phyloP scores from a whole-genome alignment of 2,888 invertebrate species.

The Drosophila tripunctata region DNA sequence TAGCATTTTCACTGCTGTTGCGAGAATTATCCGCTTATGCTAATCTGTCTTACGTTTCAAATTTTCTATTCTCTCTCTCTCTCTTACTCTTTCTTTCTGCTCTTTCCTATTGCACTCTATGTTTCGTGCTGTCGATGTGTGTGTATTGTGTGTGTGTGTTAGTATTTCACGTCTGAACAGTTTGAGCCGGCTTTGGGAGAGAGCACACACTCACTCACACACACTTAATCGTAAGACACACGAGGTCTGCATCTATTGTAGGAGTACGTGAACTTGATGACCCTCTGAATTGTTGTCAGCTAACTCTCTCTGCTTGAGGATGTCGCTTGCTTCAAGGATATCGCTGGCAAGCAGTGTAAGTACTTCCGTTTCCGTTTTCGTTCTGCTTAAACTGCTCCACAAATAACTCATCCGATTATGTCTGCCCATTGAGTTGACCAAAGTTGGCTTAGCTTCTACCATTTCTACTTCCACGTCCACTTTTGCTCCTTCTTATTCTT shows the following conservation, averaged over 20 bases:
- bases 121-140: conserved; percentile 25
- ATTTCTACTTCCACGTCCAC: background rate
- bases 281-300: conserved; percentile 33
- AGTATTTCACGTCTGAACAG: conserved; percentile 55
- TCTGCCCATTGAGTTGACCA: conserved; percentile 56
- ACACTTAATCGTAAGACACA: conserved; percentile 1
- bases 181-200: conserved; percentile 60
- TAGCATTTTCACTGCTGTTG: conserved; percentile 34
- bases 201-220: conserved; percentile 14
- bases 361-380: conserved; percentile 56
- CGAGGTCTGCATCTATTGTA: conserved; percentile 7
- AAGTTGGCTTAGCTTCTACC: conserved; percentile 36
- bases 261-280: conserved; percentile 51
- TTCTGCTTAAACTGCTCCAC: conserved; percentile 16
- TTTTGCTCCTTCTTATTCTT: background rate
- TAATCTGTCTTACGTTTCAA: conserved; percentile 73
- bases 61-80: conserved; percentile 31
- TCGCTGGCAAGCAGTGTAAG: conserved; percentile 64
- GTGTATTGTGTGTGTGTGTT: conserved; percentile 1
- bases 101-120: conserved; percentile 4
- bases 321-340: conserved; percentile 75
- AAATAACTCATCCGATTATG: conserved; percentile 59
- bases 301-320: too few species aligned
- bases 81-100: conserved; percentile 7
- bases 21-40: conserved; percentile 76